Base-by-base conservation (phyloP, 2,113 vertebrate genomes). In the Psophia crepitans region DNA sequence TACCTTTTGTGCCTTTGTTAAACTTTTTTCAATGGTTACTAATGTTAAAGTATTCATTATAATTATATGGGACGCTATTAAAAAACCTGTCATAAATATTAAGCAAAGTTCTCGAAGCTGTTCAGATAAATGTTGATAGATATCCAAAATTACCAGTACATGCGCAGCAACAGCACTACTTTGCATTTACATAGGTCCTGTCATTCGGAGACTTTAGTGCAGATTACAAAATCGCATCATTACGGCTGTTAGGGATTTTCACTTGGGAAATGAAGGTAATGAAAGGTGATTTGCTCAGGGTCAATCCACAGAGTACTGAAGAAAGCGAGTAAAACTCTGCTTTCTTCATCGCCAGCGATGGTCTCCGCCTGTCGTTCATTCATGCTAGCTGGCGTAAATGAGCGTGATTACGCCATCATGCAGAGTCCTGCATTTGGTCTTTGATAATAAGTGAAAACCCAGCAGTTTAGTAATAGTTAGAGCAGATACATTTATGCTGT, bases 1-100 rank as follows among this genome's bases (percentile, higher is more conserved):
- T 94, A 84, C 76, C 5, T 81, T 89, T 84, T 24, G 9, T 90
- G 53, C 90, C 43, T 87, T 97, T 94, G 30, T 86, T 86, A 41
- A 14, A 46, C 61, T 5, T 77, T 81, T 22, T 53, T 81, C 37
- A 44, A 5, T 32, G 60, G 19, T 68, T 84, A 75, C 53, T 84
- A 26, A 57, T 53, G 90, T 89, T 95, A 49, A 96, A 89, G 77
- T 37, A 75, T 87, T 92, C 60, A 51, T 64, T 87, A 49, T 69
- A 88, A 24, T 76, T 89, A 84, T 39, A n/a, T 78, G 37, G n/a
- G 43, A 70, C 35, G 27, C 54, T 68, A 69, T 63, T 81, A 32
- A 83, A 71, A 84, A 81, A 64, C 69, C 19, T 88, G 49, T 68
- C n/a, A 51, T 77, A 75, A 92, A 90, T 97, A 88, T 64, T 74